Conservation (phyloP, 2,113 vertebrate species). For the Casuarius casuarius region DNA sequence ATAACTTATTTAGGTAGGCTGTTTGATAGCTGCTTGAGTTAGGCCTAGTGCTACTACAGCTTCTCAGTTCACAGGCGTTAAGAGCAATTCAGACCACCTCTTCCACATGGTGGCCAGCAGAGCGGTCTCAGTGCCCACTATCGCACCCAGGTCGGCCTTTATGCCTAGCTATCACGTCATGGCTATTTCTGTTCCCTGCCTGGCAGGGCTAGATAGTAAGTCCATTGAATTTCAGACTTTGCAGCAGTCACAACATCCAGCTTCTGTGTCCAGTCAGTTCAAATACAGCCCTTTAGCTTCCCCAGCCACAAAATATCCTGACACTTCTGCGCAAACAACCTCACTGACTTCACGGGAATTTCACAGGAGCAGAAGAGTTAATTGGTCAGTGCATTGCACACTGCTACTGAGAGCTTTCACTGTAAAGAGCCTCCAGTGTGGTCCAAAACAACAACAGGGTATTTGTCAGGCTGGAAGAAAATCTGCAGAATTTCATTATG, state of each 20-base stretch:
- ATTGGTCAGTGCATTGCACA: not conserved
- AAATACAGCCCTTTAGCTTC: not conserved
- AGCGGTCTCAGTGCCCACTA: not conserved
- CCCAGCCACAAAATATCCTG: not conserved
- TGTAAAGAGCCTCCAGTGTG: not conserved
- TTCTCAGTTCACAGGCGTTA: not conserved
- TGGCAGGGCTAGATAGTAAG: not conserved
- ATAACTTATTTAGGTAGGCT: not conserved
- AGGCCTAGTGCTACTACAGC: not conserved
- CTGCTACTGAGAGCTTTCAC: not conserved
- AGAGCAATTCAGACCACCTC: not conserved
- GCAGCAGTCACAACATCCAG: not conserved
- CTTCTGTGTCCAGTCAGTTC: not conserved
- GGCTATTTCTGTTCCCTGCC: not conserved
- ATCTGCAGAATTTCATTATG: not conserved
- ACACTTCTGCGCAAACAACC: not conserved
- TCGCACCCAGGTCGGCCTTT: not conserved
- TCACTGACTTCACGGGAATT: not conserved
- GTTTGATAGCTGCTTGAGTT: not conserved
- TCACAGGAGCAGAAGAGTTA: not conserved
- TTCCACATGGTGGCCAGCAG: not conserved
- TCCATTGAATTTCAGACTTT: not conserved
- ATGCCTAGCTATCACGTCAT: not conserved
- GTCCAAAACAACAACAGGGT: slow-evolving; percentile 18
- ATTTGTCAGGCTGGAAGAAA: slow-evolving; percentile 12